Evolutionary conservation across 2,888 invertebrate species (phyloP).

Genomic region (Vandiemenella viatica): DNA sequence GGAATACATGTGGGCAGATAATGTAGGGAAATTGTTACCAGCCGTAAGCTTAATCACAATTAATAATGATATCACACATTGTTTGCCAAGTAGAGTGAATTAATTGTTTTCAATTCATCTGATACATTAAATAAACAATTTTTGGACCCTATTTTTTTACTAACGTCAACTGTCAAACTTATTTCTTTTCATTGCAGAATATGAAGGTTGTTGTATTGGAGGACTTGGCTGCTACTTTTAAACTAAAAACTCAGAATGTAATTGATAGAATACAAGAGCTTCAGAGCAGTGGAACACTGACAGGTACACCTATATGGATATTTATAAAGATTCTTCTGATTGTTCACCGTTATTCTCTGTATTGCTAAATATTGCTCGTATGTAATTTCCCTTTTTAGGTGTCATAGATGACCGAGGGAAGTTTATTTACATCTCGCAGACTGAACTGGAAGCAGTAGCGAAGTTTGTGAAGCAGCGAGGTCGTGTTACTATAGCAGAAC

Average conservation of each 20-base stretch:
- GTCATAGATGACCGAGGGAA: slow-evolving; percentile 98
- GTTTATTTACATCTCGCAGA: slow-evolving; percentile 89
- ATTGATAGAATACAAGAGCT: slow-evolving; percentile 78
- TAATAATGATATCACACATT: too few relatives aligned
- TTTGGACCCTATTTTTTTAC: too few relatives aligned
- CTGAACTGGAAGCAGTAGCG: slow-evolving; percentile 82
- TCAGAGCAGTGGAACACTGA: slow-evolving; percentile 66
- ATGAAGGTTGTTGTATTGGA: slow-evolving; percentile 89
- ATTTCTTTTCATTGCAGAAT: too few relatives aligned
- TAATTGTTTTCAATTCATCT: background rate
- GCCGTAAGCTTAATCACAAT: too few relatives aligned
- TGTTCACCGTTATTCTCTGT: background rate
- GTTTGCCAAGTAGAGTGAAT: background rate
- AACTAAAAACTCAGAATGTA: slow-evolving; percentile 75
- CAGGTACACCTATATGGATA: slow-evolving; percentile 30
- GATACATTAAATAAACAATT: background rate
- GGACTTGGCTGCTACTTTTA: slow-evolving; percentile 82
- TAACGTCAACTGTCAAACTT: too few relatives aligned
- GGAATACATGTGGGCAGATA: too few relatives aligned
- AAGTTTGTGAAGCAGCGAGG: slow-evolving; percentile 92
- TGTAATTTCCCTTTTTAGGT: slow-evolving; percentile 33
- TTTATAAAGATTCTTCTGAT: background rate
- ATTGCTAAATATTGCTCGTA: background rate
- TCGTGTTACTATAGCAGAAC: slow-evolving; percentile 79
- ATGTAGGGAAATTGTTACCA: too few relatives aligned